Base-by-base conservation (phyloP, 2,797 vertebrate genomes). In the Ataeniobius toweri region DNA sequence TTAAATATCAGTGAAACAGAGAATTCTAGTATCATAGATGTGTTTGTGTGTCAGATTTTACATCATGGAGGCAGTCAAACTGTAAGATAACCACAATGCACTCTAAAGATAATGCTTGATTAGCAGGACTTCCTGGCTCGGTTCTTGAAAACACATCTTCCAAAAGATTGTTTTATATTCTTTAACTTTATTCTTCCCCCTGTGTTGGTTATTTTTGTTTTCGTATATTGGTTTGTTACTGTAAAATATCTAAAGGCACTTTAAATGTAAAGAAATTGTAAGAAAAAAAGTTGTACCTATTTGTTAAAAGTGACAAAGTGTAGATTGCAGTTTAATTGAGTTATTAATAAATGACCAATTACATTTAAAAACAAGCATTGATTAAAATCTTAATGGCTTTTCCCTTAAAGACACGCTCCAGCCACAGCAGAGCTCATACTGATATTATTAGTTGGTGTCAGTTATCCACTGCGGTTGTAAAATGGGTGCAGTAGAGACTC, bases 21-120 rank as follows among this genome's bases (percentile, higher is more conserved):
- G 71, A 63, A 73, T 73, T 28, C 12, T 75, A 67, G 22, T 68
- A 36, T 56, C 18, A 14, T 13, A 69, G 20, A 74, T 44, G 28
- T 76, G 14, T 69, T 58, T 76, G 51, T 26, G 31, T 69, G 10
- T 73, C 7, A 24, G 24, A 16, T 22, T 46, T 69, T 69, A 69
- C 36, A 41, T 22, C 9, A 41, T 12, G 63, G 3, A 3, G 61
- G 61, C 28, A 39, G 63, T 67, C 18, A 18, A 67, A 67, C 20
- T 41, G 31, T 39, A 41, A 20, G 61, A 39, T 39, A 3, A 44
- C 24, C 22, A 69, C 24, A 69, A 46, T 1, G 5, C 39, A 44
- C 9, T 18, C 65, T 65, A 9, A 65, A 65, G 7, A 65, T 39
- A 31, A 63, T 36, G 3, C 28, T 63, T 14, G 26, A 18, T 18